A percentile compares a stretch with the other conserved stretches of the same genome.
These are phyloP conservation scores for Aromia moschata DNA, from an alignment of 2,888 invertebrate genomes.

Conservation along the genomic window DNA sequence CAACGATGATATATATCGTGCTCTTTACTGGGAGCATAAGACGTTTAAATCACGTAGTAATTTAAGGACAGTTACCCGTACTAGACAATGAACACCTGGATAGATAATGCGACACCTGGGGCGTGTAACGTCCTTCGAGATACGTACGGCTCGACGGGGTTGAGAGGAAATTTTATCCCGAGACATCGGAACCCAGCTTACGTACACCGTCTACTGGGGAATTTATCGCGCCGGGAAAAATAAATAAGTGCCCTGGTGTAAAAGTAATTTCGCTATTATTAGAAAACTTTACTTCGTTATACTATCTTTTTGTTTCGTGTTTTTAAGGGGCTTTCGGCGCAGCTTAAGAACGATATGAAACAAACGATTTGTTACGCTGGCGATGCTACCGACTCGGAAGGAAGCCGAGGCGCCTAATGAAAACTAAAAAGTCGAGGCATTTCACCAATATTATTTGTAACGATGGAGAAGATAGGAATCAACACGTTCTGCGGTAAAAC, in stretches of 20 bases:
- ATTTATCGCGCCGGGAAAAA: conserved; percentile 51
- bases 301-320: conserved; percentile 11
- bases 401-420: neutral
- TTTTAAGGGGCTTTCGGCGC: conserved; percentile 2
- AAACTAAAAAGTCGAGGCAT: too few species aligned
- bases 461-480: too few species aligned
- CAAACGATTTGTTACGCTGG: neutral
- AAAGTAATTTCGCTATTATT: conserved; percentile 29
- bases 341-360: neutral
- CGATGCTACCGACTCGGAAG: neutral
- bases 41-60: conserved; percentile 10
- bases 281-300: conserved; percentile 28
- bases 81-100: conserved; percentile 37
- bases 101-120: conserved; percentile 52
- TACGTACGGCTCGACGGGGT: conserved; percentile 50
- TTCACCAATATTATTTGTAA: too few species aligned
- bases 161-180: conserved; percentile 44
- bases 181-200: conserved; percentile 38
- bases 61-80: conserved; percentile 14
- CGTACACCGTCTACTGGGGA: conserved; percentile 30
- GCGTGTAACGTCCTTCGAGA: conserved; percentile 50
- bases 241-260: conserved; percentile 41
- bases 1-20: too few species aligned
- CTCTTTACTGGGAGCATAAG: conserved; percentile 3
- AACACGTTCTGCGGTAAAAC: neutral